Evolutionary conservation across 1,140 invertebrate genomes (phyloP).

Genomic region (Ladona fulva): DNA sequence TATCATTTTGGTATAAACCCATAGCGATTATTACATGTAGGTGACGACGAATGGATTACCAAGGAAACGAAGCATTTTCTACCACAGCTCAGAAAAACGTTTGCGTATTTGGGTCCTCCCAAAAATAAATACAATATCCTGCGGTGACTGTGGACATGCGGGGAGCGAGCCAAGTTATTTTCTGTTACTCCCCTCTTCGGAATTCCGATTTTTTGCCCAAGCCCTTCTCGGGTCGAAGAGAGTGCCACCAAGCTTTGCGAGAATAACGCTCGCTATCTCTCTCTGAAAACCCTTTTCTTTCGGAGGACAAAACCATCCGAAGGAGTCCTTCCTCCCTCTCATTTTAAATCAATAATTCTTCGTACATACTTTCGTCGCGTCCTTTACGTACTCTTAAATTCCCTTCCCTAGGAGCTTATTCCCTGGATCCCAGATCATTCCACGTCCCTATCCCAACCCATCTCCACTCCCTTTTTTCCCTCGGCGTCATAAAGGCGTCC

Average conservation of each 20-base stretch:
- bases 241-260: not conserved
- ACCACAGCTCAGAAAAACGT: too few relatives aligned
- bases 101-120: too few relatives aligned
- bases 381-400: not conserved
- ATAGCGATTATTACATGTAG: too few relatives aligned
- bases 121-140: too few relatives aligned
- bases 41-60: too few relatives aligned
- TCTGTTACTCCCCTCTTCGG: not conserved
- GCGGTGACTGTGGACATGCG: too few relatives aligned
- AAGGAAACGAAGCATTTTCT: too few relatives aligned
- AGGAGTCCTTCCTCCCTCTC: not conserved
- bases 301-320: not conserved
- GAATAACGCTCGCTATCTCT: not conserved
- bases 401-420: not conserved
- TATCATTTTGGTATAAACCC: too few relatives aligned
- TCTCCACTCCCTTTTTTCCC: not conserved
- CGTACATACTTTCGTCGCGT: not conserved
- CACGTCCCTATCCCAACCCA: not conserved
- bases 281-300: not conserved
- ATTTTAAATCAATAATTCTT: conserved; percentile 6
- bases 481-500: not conserved
- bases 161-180: not conserved
- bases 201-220: not conserved
- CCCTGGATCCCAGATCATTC: not conserved
- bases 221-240: too few relatives aligned